Percentiles rank a stretch among this genome's conserved stretches.
Evolutionary conservation across 2,797 vertebrate species (phyloP).

Genomic region (Cyprinodon diabolis): DNA sequence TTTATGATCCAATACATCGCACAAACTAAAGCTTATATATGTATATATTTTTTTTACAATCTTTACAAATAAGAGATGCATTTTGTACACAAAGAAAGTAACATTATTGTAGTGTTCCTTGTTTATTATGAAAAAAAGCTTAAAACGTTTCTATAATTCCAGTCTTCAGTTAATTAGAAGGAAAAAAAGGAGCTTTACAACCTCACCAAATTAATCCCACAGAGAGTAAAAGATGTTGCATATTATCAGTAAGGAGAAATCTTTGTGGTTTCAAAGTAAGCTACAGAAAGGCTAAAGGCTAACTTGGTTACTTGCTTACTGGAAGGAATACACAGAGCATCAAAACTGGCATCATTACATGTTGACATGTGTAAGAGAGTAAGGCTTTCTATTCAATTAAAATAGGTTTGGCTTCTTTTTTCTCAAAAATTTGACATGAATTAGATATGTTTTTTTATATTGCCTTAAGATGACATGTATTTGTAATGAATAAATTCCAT

Average conservation of each 20-base stretch:
- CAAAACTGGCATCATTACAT: not conserved
- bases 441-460: not conserved
- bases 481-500: not conserved
- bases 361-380: not conserved
- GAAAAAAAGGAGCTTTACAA: not conserved
- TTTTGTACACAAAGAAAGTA: not conserved
- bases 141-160: not conserved
- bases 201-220: not conserved
- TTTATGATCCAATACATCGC: not conserved
- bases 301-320: not conserved
- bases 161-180: not conserved
- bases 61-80: not conserved
- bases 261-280: not conserved
- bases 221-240: not conserved
- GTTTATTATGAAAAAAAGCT: not conserved
- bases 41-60: not conserved
- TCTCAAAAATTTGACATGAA: not conserved
- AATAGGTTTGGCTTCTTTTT: not conserved
- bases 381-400: not conserved
- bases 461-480: not conserved
- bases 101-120: not conserved
- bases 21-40: not conserved
- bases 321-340: too few species aligned
- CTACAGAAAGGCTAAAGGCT: not conserved
- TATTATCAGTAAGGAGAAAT: not conserved